Evolutionary conservation across 2,797 vertebrate species (phyloP).

Genomic region (Florisuga fusca): DNA sequence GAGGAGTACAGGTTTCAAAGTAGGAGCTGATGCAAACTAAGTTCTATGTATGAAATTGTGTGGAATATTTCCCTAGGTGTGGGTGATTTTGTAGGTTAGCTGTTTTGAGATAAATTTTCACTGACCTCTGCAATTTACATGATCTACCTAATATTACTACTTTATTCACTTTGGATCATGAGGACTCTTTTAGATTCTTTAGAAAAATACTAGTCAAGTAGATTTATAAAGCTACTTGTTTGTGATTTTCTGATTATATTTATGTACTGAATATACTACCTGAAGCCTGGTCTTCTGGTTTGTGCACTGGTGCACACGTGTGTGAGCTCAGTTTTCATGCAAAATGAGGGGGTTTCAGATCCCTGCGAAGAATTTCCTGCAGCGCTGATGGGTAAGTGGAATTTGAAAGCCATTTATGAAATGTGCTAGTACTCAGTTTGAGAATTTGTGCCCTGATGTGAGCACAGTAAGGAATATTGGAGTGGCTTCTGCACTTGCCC

Average conservation of each 20-base stretch:
- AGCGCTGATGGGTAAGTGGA: neutral
- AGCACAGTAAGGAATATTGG: neutral
- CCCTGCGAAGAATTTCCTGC: neutral
- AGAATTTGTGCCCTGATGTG: neutral
- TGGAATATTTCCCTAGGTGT: neutral
- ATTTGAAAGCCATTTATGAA: neutral
- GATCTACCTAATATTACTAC: neutral
- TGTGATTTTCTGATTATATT: neutral
- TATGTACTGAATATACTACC: neutral
- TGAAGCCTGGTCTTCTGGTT: neutral
- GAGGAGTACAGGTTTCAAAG: neutral
- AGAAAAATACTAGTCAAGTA: neutral
- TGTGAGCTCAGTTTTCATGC: neutral
- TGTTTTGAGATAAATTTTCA: neutral
- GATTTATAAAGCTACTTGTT: neutral
- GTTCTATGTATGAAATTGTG: neutral
- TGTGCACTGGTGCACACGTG: rapidly evolving
- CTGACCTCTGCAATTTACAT: neutral
- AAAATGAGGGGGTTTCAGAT: neutral
- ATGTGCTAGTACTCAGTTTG: neutral
- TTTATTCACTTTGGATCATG: neutral
- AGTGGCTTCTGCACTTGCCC: neutral
- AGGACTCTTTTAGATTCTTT: neutral
- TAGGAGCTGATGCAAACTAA: neutral
- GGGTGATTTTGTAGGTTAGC: neutral